A percentile compares a stretch with the other conserved stretches of the same genome.
phyloP scores from a whole-genome alignment of 2,888 invertebrate species.

The Autographa pulchrina region DNA sequence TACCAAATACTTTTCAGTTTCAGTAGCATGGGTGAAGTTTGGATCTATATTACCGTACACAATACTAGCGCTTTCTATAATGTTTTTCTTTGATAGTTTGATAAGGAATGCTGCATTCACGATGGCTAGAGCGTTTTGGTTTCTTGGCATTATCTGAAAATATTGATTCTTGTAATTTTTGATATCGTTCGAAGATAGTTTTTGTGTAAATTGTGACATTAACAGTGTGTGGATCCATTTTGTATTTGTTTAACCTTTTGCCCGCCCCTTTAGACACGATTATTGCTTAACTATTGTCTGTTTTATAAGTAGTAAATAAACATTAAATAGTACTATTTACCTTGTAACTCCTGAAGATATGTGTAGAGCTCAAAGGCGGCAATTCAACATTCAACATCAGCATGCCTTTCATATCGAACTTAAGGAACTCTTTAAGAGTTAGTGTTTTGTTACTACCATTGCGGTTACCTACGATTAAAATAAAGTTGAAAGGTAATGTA shows the following conservation, averaged over 20 bases:
- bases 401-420: constrained; percentile 90
- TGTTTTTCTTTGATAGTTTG: constrained; percentile 79
- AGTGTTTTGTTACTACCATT: constrained; percentile 59
- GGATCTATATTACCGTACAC: constrained; percentile 92
- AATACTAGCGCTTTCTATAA: constrained; percentile 83
- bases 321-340: constrained; percentile 72
- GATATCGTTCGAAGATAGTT: no score
- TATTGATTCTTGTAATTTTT: not conserved
- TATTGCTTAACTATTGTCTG: no score
- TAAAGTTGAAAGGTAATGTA: not conserved
- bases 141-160: constrained; percentile 92
- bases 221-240: no score
- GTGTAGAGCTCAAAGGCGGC: constrained; percentile 85
- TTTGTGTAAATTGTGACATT: no score
- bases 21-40: constrained; percentile 88
- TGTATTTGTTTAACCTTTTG: no score
- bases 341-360: constrained; percentile 91
- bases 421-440: constrained; percentile 87
- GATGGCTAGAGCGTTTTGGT: constrained; percentile 93
- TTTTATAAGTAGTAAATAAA: no score
- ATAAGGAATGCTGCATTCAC: constrained; percentile 93
- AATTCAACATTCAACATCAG: constrained; percentile 90
- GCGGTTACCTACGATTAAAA: constrained; percentile 63
- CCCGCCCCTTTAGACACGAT: no score
- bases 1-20: constrained; percentile 87